A percentile compares a stretch with the other conserved stretches of the same genome.
Evolutionary conservation across 2,888 invertebrate genomes (phyloP).

Genomic region (Pollenia angustigena): DNA sequence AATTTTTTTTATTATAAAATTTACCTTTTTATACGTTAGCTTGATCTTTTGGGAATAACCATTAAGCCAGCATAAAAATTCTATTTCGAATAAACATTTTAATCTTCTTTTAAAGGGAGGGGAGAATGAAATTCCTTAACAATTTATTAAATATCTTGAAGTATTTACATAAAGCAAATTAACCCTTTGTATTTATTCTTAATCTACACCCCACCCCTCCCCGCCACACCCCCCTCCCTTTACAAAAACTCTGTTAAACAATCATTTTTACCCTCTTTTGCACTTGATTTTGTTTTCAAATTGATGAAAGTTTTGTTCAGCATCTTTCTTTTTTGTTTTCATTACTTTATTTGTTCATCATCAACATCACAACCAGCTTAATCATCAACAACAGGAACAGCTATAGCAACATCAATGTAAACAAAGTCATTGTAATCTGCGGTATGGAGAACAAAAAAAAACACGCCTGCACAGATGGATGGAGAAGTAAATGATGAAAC

Average conservation of each 20-base stretch:
- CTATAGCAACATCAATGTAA: conserved; percentile 26
- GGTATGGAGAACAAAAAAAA: conserved; percentile 16
- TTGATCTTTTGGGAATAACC: not conserved
- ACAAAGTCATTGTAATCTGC: conserved; percentile 70
- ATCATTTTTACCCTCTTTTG: not conserved
- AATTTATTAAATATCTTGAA: conserved; percentile 62
- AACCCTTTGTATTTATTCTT: conserved; percentile 59
- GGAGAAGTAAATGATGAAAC: not conserved
- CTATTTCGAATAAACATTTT: not conserved
- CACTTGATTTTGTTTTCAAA: conserved; percentile 45
- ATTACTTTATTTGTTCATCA: conserved; percentile 61
- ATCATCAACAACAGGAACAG: conserved; percentile 35
- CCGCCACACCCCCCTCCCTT: too few relatives aligned
- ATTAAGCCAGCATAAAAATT: not conserved
- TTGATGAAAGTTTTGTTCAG: conserved; percentile 39
- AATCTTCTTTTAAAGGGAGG: too few relatives aligned
- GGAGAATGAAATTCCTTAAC: conserved; percentile 48
- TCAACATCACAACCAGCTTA: conserved; percentile 62
- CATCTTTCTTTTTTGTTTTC: not conserved
- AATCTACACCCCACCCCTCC: not conserved
- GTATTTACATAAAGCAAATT: conserved; percentile 63
- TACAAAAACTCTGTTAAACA: not conserved
- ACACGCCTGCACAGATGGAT: conserved; percentile 7
- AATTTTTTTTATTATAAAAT: not conserved
- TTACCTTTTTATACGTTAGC: too few relatives aligned